Percentiles rank a stretch among this genome's conserved stretches.
These are phyloP conservation scores for Sarotherodon lohbergeri DNA, from an alignment of 2,113 vertebrate species.

Conservation along the genomic window DNA sequence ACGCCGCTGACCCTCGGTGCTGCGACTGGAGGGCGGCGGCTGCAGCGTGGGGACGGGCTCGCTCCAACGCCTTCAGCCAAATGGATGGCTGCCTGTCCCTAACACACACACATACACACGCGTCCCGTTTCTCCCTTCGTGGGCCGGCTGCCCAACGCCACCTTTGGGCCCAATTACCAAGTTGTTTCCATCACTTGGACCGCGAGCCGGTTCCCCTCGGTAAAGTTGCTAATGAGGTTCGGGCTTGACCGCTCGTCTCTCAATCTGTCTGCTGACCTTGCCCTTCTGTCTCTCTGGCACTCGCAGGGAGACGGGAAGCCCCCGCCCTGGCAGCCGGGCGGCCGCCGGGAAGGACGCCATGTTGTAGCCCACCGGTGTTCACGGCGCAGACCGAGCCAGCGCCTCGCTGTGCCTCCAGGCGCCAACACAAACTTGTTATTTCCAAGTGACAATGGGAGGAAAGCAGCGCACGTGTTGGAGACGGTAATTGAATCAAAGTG, in stretches of 20 bases:
- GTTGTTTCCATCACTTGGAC: constrained; percentile 63
- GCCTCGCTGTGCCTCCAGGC: constrained; percentile 57
- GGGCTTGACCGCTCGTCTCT: constrained; percentile 58
- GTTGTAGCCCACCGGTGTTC: constrained; percentile 53
- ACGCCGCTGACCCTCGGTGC: constrained; percentile 30
- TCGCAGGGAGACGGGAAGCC: constrained; percentile 36
- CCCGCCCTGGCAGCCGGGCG: constrained; percentile 36
- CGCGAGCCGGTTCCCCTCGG: constrained; percentile 44
- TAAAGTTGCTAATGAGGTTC: constrained; percentile 75
- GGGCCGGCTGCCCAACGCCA: constrained; percentile 73
- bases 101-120: neutral
- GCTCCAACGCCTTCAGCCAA: constrained; percentile 73
- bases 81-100: constrained; percentile 67
- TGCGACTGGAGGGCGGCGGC: neutral
- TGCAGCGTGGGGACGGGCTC: constrained; percentile 23
- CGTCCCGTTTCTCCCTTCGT: constrained; percentile 1
- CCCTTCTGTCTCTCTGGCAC: constrained; percentile 71
- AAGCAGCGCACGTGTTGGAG: neutral
- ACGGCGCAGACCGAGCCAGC: constrained; percentile 34
- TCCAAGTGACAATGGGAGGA: constrained; percentile 40
- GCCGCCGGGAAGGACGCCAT: constrained; percentile 65
- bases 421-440: constrained; percentile 56
- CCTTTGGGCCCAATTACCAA: constrained; percentile 78
- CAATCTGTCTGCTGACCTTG: constrained; percentile 76
- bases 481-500: constrained; percentile 52